Percentiles rank a stretch among this genome's conserved stretches.
Evolutionary conservation across 2,797 vertebrate species (phyloP).

Genomic region (Thaleichthys pacificus): DNA sequence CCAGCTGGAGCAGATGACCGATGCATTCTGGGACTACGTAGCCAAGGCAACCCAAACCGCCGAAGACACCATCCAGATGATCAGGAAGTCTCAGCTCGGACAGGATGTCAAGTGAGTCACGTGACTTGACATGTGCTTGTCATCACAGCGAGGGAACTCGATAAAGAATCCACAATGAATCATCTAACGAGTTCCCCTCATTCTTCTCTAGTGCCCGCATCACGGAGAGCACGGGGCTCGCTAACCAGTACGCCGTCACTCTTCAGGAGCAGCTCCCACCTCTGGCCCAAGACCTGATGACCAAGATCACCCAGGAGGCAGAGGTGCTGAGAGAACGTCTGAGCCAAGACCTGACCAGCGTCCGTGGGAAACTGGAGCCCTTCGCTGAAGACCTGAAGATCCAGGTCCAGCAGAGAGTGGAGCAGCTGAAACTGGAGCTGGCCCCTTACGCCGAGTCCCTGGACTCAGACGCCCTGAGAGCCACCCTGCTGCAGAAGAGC

Average conservation of each 20-base stretch:
- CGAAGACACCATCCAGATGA: constrained; percentile 73
- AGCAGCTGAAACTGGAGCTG: constrained; percentile 70
- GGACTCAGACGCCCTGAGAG: constrained; percentile 69
- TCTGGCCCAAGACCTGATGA: constrained; percentile 66
- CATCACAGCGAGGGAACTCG: neutral
- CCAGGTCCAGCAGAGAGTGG: constrained; percentile 70
- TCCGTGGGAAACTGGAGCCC: constrained; percentile 63
- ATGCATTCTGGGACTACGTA: constrained; percentile 80
- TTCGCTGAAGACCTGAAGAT: constrained; percentile 70
- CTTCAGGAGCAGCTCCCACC: constrained; percentile 67
- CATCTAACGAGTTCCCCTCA: too few relatives aligned
- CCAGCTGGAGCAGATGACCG: constrained; percentile 73
- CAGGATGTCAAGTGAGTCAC: constrained; percentile 78
- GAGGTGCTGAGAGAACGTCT: constrained; percentile 64
- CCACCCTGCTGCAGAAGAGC: constrained; percentile 68
- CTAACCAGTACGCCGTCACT: constrained; percentile 64
- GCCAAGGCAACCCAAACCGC: constrained; percentile 74
- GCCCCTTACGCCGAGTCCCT: constrained; percentile 69
- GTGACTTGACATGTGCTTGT: neutral
- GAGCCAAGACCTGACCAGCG: constrained; percentile 59
- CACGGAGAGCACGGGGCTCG: constrained; percentile 67
- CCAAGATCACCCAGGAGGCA: constrained; percentile 68
- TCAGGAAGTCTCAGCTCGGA: constrained; percentile 75
- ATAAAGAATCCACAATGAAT: too few relatives aligned
- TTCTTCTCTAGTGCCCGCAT: constrained; percentile 54